Conservation (phyloP, 2,888 invertebrate species). For the Lumbricus terrestris region DNA sequence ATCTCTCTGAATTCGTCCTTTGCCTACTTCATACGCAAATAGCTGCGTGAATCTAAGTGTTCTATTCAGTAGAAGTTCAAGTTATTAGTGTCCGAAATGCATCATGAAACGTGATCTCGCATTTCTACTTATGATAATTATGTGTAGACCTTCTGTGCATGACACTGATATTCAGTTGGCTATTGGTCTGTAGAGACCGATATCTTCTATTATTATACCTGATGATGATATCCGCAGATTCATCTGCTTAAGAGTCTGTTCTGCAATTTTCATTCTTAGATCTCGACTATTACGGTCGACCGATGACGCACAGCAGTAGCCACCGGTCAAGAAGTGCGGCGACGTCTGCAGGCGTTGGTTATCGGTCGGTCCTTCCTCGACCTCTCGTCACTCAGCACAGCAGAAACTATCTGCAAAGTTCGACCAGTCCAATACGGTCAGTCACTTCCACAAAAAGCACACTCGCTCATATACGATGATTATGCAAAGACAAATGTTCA, state of each 20-base stretch:
- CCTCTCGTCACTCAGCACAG: slow-evolving; percentile 11
- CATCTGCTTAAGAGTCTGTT: neutral
- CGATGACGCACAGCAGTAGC: neutral
- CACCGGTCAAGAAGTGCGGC: neutral
- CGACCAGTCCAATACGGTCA: neutral
- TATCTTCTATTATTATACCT: too few relatives aligned
- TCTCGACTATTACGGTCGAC: neutral
- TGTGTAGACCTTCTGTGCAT: too few relatives aligned
- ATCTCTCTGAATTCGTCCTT: too few relatives aligned
- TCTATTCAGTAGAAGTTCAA: too few relatives aligned
- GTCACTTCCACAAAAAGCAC: neutral
- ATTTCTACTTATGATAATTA: too few relatives aligned
- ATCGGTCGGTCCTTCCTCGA: neutral
- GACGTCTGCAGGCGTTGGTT: neutral
- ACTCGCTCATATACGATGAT: neutral
- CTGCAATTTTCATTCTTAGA: neutral
- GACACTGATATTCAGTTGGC: too few relatives aligned
- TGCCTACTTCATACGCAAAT: too few relatives aligned
- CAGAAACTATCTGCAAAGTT: neutral
- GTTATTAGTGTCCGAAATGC: too few relatives aligned
- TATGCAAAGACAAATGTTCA: neutral
- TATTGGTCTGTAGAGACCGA: neutral
- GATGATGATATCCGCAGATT: neutral
- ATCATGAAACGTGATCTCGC: too few relatives aligned
- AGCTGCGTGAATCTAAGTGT: too few relatives aligned